phyloP scores from a whole-genome alignment of 1,140 invertebrate species.

The Cepaea nemoralis region DNA sequence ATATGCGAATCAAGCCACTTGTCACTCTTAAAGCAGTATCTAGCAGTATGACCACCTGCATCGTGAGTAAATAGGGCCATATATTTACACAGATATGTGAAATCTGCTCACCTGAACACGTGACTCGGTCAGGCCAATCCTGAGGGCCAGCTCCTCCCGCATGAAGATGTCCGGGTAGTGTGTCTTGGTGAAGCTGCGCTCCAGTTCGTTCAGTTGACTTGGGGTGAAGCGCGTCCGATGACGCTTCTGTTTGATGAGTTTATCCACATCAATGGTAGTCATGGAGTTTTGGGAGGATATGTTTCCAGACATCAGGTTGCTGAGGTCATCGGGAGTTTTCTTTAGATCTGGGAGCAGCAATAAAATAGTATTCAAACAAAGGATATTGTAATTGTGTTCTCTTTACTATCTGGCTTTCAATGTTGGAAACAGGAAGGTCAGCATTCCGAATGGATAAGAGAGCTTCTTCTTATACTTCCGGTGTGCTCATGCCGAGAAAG shows the following conservation, averaged over 20 bases:
- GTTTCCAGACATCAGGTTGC: conserved; percentile 10
- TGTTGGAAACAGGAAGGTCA: too few relatives aligned
- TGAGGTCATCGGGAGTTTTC: neutral
- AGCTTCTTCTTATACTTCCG: too few relatives aligned
- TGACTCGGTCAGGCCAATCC: conserved; percentile 93
- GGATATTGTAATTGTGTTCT: too few relatives aligned
- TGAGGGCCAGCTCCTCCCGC: conserved; percentile 88
- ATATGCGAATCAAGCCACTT: too few relatives aligned
- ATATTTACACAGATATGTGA: too few relatives aligned
- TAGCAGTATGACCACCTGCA: too few relatives aligned
- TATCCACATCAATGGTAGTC: conserved; percentile 46
- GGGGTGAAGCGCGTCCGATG: conserved; percentile 95
- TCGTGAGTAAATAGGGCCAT: too few relatives aligned
- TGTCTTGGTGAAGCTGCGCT: conserved; percentile 93
- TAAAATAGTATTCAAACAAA: too few relatives aligned
- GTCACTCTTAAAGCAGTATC: too few relatives aligned
- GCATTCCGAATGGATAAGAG: too few relatives aligned
- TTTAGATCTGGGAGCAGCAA: conserved; percentile 30
- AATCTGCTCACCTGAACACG: conserved; percentile 84
- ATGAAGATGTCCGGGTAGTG: conserved; percentile 95
- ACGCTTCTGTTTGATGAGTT: conserved; percentile 84
- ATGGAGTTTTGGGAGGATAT: conserved; percentile 13
- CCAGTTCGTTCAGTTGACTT: conserved; percentile 93
- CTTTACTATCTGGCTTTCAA: too few relatives aligned
- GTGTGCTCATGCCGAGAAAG: too few relatives aligned